Evolutionary conservation across 35 echinoderm and acorn worm genomes (phyloP), one percentile per base, ranked within the genome.

Genomic region (Patiria miniata): DNA sequence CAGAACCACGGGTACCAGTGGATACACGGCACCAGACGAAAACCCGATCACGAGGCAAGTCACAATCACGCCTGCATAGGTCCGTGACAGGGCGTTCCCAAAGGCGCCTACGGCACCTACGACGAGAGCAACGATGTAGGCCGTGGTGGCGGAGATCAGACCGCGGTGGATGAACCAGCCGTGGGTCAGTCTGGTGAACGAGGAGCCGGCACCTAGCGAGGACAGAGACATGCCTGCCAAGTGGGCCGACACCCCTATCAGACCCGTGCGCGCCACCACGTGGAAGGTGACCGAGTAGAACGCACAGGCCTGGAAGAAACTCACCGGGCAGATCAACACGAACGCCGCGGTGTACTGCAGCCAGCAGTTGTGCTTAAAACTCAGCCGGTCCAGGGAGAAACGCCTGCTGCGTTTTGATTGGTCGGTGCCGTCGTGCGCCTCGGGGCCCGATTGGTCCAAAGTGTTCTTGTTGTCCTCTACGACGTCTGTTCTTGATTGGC

Each of bases 171-270:
- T 51, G 19, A 77, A 79, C 37, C 39, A 78, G 2, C 68, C 68
- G 47, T 78, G 86, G 21, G 32, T 16, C 17, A 87, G 40, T 87
- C 86, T 87, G 39, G 68, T 78, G n/a, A 87, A 34, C 28, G 77
- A 79, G 32, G 68, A 77, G 26, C 68, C 86, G 7, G 77, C 40
- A 17, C 86, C 86, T 16, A 78, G 51, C 5, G 77, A 30, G 23
- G 86, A 87, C 15, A 87, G 34, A 5, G 77, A 44, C 36, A 87
- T 34, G 22, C 68, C 68, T 17, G 73, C 39, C 77, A 38, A 38
- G 33, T 79, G 42, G 36, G 38, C 51, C 7, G 38, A 37, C 38
- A 87, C 68, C 4, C 86, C 51, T 17, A 40, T 21, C 0, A 36
- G 16, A n/a, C 42, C 29, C 38, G 86, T 77, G 23, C 68, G 86